Base-by-base conservation (phyloP, 2,113 vertebrate genomes). In the Sturnira hondurensis region DNA sequence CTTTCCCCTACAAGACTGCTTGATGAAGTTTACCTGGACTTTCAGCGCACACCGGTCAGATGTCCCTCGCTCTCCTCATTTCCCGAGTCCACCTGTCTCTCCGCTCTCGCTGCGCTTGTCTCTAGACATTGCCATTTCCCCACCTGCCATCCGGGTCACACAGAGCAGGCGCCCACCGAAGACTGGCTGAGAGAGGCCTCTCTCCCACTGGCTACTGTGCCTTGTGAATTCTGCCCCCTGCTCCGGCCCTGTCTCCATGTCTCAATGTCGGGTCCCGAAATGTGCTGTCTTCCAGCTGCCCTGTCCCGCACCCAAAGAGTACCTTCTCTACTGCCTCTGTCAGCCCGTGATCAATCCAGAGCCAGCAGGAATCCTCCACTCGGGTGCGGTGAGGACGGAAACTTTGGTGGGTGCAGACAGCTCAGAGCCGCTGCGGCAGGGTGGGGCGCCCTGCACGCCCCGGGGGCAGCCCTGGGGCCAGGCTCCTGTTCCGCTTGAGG, bases 151-250 rank as follows among this genome's bases (percentile, higher is more conserved):
- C 45, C 26, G 7, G 41, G 50, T 45, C n/a, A 5, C 4, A 8
- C 3, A 4, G 1, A 2, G 7, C 0, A 1, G 24, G 4, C n/a
- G 58, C n/a, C n/a, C 17, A 0, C 0, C 0, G 52, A 45, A 4
- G 68, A 43, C 16, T 1, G 33, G 1, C 2, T 26, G 36, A 52
- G 41, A 63, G 84, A 7, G 28, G 3, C 28, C 19, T 26, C 28
- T 20, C 28, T n/a, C 52, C 47, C 16, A 4, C 9, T 4, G 7
- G 8, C 5, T 0, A 2, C 19, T 28, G 56, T 14, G 16, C 9
- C n/a, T 15, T 7, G 38, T 13, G 47, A 61, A 20, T 7, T 13
- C 36, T 47, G 3, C 58, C 67, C 0, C 33, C 83, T 61, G 47
- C 5, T 1, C 41, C 0, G 12, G 74, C 11, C 47, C 3, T 2